Evolutionary conservation across 2,888 invertebrate genomes (phyloP), one percentile per base, ranked within the genome.

Genomic region (Amblyjoppa proteus): DNA sequence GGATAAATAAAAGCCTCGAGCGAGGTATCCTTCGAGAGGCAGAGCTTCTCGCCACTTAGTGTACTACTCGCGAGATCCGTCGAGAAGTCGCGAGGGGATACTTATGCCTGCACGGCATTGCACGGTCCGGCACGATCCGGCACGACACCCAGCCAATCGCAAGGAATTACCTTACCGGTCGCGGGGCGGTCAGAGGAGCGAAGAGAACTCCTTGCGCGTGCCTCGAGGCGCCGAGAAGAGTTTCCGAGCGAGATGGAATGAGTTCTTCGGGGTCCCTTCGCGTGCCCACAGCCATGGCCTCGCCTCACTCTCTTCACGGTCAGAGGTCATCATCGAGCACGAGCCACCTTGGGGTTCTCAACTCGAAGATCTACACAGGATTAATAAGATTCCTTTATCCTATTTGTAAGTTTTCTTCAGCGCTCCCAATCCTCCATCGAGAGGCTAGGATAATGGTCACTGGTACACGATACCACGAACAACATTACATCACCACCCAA

Each of bases 281-380:
- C 93, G 93, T 93, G 93, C 92, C 92, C 90, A 80, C 61, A 83
- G 66, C 85, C 80, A 83, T 91, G 91, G 90, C 90, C 91, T 91
- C 92, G 92, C 90, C 90, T 91, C 90, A 89, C 89, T 91, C 90
- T 91, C 90, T 91, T 92, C 89, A 91, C 91, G 93, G 93, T 94
- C 93, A 94, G 91, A 94, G 94, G 93, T 94, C 94, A 92, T 89
- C 90, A 88, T 91, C 91, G 91, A 93, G 93, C 93, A 93, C 93
- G 93, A 93, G 93, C 93, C 93, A 93, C 91, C 92, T 90, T 90
- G 81, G 90, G 92, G 92, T 92, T 92, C 93, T 93, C 91, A 92
- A 92, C 91, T 84, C 81, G 68, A 68, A 69, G 64, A 83, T 83
- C 56, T 70, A 69, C 69, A 70, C 2, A 34, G 7, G 34, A 70